Evolutionary conservation across 2,888 invertebrate species (phyloP), one percentile per base, ranked within the genome.

Genomic region (Apamea anceps): DNA sequence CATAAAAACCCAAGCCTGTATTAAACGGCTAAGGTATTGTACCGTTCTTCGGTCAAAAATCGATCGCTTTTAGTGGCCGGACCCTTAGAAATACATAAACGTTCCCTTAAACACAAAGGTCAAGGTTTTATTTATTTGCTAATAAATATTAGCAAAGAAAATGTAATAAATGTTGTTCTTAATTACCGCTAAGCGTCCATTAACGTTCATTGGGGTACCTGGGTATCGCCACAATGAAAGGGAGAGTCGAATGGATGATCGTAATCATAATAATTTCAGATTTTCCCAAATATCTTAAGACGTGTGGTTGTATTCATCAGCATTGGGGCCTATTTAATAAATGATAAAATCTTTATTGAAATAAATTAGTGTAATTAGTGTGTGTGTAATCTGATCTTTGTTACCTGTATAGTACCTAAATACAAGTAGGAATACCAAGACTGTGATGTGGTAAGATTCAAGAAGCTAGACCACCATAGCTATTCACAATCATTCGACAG

Each of bases 141-240:
- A 54, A 77, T 85, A 85, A 82, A 85, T 85, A 82, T 68, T 48
- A 77, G 42, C 72, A 75, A 79, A 86, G 86, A 82, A 79, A 86
- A 72, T 76, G 65, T 72, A 79, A 85, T n/a, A n/a, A n/a, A n/a
- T 86, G 80, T 66, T 66, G 72, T 72, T 63, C 68, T 77, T 83
- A 83, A 86, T 86, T 77, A 80, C 63, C 37, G 5, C 66, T 51
- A 37, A 80, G 51, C 48, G 76, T 28, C 79, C 32, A 71, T 84
- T 82, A 51, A 57, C 45, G 57, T 51, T 25, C 32, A 15, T 67
- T 54, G 42, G 37, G 25, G 32, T 42, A 62, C 63, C 57, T 84
- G 32, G 28, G 25, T 75, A 65, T 18, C 12, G 25, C 76, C 70
- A 48, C 45, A 76, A 73, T 70, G 62, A 77, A 81, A 85, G 25